Conservation (phyloP, 2,113 vertebrate genomes). For the Megaleporinus macrocephalus region DNA sequence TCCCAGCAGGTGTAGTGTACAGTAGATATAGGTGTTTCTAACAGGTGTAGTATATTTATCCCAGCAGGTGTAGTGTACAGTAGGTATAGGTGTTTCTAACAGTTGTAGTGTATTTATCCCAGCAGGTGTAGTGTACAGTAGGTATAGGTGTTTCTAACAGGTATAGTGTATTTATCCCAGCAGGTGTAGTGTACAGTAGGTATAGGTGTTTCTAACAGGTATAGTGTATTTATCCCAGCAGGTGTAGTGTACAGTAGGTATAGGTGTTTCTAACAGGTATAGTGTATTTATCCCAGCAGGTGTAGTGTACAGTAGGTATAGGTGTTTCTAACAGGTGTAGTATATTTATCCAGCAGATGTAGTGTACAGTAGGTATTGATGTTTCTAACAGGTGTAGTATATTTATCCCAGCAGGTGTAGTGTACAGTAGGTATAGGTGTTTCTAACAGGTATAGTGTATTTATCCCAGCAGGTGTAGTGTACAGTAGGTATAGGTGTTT, state of each 20-base stretch:
- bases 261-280: neutral
- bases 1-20: neutral
- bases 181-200: neutral
- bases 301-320: neutral
- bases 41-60: neutral
- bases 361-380: neutral
- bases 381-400: neutral
- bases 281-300: neutral
- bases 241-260: neutral
- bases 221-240: neutral
- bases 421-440: neutral
- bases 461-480: neutral
- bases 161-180: neutral
- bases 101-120: too few species aligned
- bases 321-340: neutral
- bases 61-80: neutral
- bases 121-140: neutral
- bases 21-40: neutral
- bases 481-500: neutral
- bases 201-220: neutral
- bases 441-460: neutral
- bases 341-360: neutral
- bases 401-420: constrained; percentile 85
- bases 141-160: neutral
- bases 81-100: neutral